Conservation (phyloP, 2,113 vertebrate species). For the Bombycilla garrulus region DNA sequence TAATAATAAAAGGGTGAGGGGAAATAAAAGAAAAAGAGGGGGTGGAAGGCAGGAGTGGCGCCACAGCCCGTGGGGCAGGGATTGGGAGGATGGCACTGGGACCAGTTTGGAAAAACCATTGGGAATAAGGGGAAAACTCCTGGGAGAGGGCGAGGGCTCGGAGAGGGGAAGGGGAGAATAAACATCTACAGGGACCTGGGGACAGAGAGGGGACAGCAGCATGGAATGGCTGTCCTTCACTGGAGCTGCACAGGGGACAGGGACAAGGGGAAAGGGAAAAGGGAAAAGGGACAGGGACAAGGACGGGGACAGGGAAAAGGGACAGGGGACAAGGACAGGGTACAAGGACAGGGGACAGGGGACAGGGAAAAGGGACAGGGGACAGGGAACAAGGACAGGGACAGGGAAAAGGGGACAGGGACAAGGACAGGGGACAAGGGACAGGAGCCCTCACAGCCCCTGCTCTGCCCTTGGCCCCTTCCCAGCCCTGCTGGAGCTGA, state of each 20-base stretch:
- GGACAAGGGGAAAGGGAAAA: neutral
- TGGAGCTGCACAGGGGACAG: neutral
- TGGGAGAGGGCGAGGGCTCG: rapidly evolving
- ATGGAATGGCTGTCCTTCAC: neutral
- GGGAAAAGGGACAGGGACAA: too few relatives aligned
- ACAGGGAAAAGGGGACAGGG: too few relatives aligned
- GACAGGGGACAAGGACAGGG: too few relatives aligned
- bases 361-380: too few relatives aligned
- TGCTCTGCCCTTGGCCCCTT: neutral
- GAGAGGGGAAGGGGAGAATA: rapidly evolving
- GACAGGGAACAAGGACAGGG: too few relatives aligned
- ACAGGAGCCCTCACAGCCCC: neutral
- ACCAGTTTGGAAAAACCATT: neutral
- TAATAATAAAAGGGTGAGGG: rapidly evolving
- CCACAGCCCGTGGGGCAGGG: neutral
- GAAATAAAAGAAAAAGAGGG: too few relatives aligned
- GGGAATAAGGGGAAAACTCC: rapidly evolving
- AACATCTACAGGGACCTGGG: neutral
- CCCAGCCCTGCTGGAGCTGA: neutral
- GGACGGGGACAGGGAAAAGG: too few relatives aligned
- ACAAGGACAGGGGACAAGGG: too few relatives aligned
- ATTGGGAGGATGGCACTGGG: neutral
- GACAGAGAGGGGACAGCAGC: neutral
- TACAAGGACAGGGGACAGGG: neutral
- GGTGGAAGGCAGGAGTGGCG: neutral